Evolutionary conservation across 92 coral and sea anemone genomes (phyloP).

Genomic region (Galaxea fascicularis): DNA sequence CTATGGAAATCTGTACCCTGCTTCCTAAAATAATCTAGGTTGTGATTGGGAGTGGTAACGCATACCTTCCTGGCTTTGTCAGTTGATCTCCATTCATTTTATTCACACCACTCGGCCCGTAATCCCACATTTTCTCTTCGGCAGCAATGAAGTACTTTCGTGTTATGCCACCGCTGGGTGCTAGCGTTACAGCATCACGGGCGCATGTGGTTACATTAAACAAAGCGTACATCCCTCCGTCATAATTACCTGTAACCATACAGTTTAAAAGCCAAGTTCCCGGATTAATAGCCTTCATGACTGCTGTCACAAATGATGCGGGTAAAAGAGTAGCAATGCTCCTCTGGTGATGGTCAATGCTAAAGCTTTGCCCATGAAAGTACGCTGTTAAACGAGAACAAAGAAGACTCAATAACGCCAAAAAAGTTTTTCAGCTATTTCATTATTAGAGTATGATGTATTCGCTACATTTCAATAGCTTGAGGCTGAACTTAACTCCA

Average conservation of each 20-base stretch:
- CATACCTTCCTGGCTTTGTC: constrained; percentile 56
- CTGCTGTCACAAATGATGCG: constrained; percentile 82
- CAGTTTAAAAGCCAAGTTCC: constrained; percentile 94
- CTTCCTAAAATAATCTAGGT: no score
- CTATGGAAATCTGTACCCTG: no score
- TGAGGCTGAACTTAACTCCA: no score
- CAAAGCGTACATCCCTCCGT: constrained; percentile 80
- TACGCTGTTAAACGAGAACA: constrained; percentile 43
- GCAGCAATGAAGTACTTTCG: constrained; percentile 79
- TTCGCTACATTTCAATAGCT: no score
- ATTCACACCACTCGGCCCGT: constrained; percentile 75
- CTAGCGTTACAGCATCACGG: constrained; percentile 20
- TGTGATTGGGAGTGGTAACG: no score
- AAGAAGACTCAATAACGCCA: neutral
- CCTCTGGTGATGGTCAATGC: constrained; percentile 70
- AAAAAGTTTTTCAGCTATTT: no score
- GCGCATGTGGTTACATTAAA: constrained; percentile 67
- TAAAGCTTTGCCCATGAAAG: constrained; percentile 78
- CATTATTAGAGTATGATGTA: neutral
- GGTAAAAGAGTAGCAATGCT: constrained; percentile 82
- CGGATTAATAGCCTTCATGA: constrained; percentile 83
- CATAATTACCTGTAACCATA: constrained; percentile 78
- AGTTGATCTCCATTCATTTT: constrained; percentile 54
- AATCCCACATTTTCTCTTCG: constrained; percentile 75
- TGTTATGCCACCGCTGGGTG: constrained; percentile 55